Percentiles rank a stretch among this genome's conserved stretches.
Evolutionary conservation across 1,140 invertebrate species (phyloP).

Genomic region (Ceratina australensis): DNA sequence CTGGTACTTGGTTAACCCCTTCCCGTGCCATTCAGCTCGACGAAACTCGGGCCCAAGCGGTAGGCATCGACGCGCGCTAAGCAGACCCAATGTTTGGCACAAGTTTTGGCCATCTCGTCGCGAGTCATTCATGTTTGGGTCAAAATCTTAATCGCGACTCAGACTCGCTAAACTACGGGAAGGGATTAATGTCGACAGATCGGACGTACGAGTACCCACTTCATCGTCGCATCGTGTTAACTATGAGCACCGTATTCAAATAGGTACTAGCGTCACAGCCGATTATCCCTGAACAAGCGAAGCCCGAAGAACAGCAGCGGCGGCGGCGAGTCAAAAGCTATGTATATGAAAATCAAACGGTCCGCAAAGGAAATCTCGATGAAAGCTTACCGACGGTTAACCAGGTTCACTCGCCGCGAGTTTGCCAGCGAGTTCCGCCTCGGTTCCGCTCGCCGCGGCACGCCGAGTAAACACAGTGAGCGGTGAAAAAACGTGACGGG

Average conservation of each 20-base stretch:
- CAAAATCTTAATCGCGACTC: too few relatives aligned
- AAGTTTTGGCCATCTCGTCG: too few relatives aligned
- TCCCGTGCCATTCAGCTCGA: too few relatives aligned
- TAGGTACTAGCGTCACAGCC: not conserved
- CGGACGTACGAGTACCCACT: too few relatives aligned
- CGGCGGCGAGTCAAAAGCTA: constrained; percentile 23
- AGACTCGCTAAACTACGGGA: too few relatives aligned
- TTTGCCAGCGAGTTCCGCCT: too few relatives aligned
- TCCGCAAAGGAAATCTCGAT: constrained; percentile 34
- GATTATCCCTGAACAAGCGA: constrained; percentile 13
- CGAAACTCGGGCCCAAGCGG: too few relatives aligned
- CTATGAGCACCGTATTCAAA: not conserved
- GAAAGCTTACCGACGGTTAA: constrained; percentile 50
- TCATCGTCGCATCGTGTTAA: not conserved
- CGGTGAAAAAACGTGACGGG: constrained; percentile 49
- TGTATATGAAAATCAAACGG: constrained; percentile 33
- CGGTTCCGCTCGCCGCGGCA: constrained; percentile 9
- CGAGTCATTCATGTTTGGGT: too few relatives aligned
- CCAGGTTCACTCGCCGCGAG: constrained; percentile 41
- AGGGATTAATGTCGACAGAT: too few relatives aligned
- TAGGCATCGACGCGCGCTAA: too few relatives aligned
- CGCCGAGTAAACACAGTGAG: constrained; percentile 54
- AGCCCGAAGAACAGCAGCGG: constrained; percentile 5
- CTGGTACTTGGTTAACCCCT: too few relatives aligned
- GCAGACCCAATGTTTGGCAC: too few relatives aligned